Percentiles rank a stretch among this genome's conserved stretches.
Conservation (phyloP, 1,140 invertebrate species). For the Ridgeia piscesae region DNA sequence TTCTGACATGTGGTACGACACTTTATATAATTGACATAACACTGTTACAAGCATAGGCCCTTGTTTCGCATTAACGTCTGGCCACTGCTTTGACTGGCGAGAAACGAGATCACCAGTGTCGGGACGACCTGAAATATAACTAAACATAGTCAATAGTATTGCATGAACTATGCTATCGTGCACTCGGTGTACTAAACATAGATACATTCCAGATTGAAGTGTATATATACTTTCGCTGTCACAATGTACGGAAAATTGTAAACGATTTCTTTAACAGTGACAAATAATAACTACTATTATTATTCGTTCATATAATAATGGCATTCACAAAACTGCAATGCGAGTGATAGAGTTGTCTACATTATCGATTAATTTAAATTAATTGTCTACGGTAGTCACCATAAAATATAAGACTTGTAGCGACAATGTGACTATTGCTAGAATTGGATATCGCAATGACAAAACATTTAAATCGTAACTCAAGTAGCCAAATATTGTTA, state of each 20-base stretch:
- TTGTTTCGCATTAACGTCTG: not conserved
- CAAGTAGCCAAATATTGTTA: no score
- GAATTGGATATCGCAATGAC: no score
- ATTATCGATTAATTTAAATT: no score
- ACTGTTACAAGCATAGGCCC: not conserved
- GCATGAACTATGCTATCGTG: not conserved
- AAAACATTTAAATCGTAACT: no score
- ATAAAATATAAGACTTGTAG: no score
- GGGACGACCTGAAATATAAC: not conserved
- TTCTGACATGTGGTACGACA: not conserved
- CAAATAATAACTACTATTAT: not conserved
- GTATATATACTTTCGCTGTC: not conserved
- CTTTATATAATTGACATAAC: not conserved
- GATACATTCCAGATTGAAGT: not conserved
- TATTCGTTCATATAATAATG: no score
- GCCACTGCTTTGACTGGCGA: not conserved
- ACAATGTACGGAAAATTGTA: not conserved
- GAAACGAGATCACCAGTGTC: not conserved
- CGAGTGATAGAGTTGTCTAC: no score
- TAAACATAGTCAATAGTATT: not conserved
- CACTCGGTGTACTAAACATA: not conserved
- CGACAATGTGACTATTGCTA: no score
- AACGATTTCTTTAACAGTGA: not conserved
- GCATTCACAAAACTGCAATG: no score
- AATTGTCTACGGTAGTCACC: no score